Evolutionary conservation across 92 coral and sea anemone species (phyloP).

Genomic region (Bergia puertoricense): DNA sequence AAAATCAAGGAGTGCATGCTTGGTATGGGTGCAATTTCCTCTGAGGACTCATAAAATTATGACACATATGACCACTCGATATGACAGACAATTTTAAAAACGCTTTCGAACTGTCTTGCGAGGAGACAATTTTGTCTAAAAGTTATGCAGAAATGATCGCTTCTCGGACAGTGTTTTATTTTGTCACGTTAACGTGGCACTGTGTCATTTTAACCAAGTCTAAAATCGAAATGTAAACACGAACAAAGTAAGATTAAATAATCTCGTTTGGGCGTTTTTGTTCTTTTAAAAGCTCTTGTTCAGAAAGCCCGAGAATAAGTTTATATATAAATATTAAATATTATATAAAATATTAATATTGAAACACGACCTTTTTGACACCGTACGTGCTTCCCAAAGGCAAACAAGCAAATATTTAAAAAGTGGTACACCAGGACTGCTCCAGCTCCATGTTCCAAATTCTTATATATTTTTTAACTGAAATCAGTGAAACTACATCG

Average conservation of each 20-base stretch:
- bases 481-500: too few relatives aligned
- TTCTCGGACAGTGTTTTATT: neutral
- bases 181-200: neutral
- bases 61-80: neutral
- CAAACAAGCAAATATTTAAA: too few relatives aligned
- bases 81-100: neutral
- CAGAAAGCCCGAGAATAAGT: neutral
- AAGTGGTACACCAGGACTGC: too few relatives aligned
- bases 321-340: too few relatives aligned
- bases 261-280: neutral
- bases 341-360: too few relatives aligned
- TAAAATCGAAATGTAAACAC: slow-evolving; percentile 1
- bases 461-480: too few relatives aligned
- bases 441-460: too few relatives aligned
- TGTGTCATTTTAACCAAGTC: neutral
- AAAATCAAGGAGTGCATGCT: neutral
- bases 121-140: neutral
- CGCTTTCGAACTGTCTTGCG: neutral
- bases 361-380: too few relatives aligned
- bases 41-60: neutral
- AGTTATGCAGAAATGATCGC: neutral
- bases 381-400: too few relatives aligned
- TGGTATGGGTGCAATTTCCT: neutral
- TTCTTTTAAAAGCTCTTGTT: neutral
- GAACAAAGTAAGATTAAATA: neutral